These are phyloP conservation scores for Tapirus terrestris DNA, from an alignment of 2,113 vertebrate species.

Conservation along the genomic window DNA sequence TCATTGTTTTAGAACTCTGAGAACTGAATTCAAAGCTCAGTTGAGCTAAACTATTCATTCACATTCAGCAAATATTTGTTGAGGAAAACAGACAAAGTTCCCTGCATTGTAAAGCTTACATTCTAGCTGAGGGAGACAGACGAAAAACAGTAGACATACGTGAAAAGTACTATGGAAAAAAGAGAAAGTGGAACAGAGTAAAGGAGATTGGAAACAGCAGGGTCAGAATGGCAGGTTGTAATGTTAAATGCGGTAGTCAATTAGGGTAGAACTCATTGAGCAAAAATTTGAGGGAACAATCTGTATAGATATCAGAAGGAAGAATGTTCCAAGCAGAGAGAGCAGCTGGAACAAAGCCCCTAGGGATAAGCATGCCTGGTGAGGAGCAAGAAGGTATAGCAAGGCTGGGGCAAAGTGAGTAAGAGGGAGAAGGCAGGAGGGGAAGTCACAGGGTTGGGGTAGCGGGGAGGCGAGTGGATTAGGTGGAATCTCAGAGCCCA, in stretches of 20 bases:
- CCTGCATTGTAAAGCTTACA: not conserved
- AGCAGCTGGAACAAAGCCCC: not conserved
- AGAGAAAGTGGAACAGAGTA: not conserved
- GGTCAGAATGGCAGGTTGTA: not conserved
- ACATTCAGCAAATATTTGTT: conserved; percentile 11
- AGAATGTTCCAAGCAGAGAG: not conserved
- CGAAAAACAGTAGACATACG: not conserved
- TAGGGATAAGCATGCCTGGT: not conserved
- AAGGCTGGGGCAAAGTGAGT: not conserved
- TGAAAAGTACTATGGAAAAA: not conserved
- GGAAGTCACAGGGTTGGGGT: not conserved
- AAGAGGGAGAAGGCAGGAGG: not conserved
- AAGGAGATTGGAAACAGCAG: not conserved
- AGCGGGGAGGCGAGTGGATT: not conserved
- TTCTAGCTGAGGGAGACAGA: not conserved
- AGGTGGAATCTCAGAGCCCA: not conserved
- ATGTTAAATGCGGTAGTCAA: not conserved
- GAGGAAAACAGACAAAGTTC: not conserved
- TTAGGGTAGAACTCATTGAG: not conserved
- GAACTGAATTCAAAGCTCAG: not conserved
- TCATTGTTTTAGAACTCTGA: not conserved
- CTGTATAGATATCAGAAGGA: not conserved
- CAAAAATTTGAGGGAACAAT: not conserved
- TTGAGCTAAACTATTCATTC: not conserved
- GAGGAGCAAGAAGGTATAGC: not conserved